Evolutionary conservation across 1,140 invertebrate species (phyloP).

Genomic region (Drosophila sproati): DNA sequence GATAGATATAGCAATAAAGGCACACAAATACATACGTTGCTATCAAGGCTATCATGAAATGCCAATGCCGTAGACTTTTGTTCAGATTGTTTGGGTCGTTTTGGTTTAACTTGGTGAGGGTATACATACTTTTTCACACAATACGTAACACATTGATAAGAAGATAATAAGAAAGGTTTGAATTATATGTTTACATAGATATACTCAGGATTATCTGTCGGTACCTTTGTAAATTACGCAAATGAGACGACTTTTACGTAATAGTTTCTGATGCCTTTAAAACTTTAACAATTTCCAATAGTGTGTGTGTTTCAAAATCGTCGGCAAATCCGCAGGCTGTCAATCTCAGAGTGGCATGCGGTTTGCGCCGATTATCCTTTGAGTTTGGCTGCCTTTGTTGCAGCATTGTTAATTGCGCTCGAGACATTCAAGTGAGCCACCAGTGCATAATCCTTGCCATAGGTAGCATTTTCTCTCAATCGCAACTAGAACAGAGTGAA

Average conservation of each 20-base stretch:
- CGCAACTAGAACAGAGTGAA: background rate
- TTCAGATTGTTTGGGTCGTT: constrained; percentile 6
- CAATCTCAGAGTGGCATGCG: background rate
- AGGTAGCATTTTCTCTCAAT: background rate
- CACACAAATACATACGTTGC: background rate
- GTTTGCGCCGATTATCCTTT: background rate
- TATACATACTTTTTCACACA: background rate
- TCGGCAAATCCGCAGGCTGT: too few species aligned
- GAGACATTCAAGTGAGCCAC: background rate
- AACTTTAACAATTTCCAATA: too few species aligned
- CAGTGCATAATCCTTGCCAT: background rate
- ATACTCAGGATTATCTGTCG: too few species aligned
- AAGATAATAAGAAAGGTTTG: too few species aligned
- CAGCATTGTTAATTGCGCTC: constrained; percentile 1
- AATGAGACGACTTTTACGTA: too few species aligned
- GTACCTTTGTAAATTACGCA: too few species aligned
- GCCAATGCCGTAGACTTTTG: constrained; percentile 26
- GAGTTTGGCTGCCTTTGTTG: background rate
- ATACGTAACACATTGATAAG: background rate
- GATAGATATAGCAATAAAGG: background rate
- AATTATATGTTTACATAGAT: too few species aligned
- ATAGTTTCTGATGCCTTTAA: too few species aligned
- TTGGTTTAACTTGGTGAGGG: constrained; percentile 1
- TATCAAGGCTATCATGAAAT: constrained; percentile 20
- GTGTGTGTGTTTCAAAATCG: background rate